phyloP scores from a whole-genome alignment of 1,140 invertebrate species.

The Daktulosphaira vitifoliae region DNA sequence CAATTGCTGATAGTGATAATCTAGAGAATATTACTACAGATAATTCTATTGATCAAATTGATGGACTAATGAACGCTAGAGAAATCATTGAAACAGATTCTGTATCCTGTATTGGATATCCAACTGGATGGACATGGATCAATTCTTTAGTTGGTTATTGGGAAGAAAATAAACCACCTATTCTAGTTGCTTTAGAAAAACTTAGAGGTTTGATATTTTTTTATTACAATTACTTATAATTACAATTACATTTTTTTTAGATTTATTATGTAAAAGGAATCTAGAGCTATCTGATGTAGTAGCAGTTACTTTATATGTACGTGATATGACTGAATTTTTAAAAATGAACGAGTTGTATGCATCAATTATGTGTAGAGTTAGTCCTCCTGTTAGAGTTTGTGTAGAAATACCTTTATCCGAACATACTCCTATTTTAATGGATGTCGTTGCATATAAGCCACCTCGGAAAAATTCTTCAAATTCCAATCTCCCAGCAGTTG shows the following conservation, averaged over 20 bases:
- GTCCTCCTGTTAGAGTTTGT: slow-evolving; percentile 81
- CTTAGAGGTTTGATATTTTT: slow-evolving; percentile 54
- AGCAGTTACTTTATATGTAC: slow-evolving; percentile 70
- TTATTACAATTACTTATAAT: background rate
- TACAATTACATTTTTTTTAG: slow-evolving; percentile 2
- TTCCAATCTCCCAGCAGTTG: slow-evolving; percentile 37
- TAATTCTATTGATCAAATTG: slow-evolving; percentile 17
- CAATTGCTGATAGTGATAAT: slow-evolving; percentile 18
- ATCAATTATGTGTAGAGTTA: slow-evolving; percentile 61
- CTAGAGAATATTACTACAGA: slow-evolving; percentile 14
- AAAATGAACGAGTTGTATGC: slow-evolving; percentile 69
- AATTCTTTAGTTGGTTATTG: slow-evolving; percentile 58
- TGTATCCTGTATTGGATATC: slow-evolving; percentile 27
- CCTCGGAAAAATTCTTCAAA: slow-evolving; percentile 34
- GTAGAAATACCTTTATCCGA: slow-evolving; percentile 67
- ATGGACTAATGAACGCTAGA: background rate
- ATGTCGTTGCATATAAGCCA: slow-evolving; percentile 59
- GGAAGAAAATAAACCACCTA: slow-evolving; percentile 48
- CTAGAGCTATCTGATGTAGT: slow-evolving; percentile 52
- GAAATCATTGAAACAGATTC: slow-evolving; percentile 25
- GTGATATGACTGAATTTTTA: slow-evolving; percentile 69
- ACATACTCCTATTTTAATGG: slow-evolving; percentile 64
- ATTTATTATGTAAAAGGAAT: slow-evolving; percentile 17
- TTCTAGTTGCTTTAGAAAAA: slow-evolving; percentile 59
- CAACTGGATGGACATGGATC: slow-evolving; percentile 68